Conservation (phyloP, 2,888 invertebrate genomes). For the Rhimphoctona megacephalus region DNA sequence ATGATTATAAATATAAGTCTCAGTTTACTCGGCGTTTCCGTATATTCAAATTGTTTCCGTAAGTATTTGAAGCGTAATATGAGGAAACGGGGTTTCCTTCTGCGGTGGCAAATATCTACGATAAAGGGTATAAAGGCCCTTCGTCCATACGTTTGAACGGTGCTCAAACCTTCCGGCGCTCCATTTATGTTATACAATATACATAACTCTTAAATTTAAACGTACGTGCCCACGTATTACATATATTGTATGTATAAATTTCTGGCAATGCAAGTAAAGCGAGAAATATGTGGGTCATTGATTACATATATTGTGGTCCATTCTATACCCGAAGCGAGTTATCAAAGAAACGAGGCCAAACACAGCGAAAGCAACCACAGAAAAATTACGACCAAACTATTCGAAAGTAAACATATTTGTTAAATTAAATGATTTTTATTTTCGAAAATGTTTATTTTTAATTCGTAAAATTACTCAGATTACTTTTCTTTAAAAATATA, state of each 20-base stretch:
- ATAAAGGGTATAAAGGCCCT: constrained; percentile 45
- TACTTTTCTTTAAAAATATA: neutral
- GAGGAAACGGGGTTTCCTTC: constrained; percentile 27
- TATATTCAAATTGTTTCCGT: constrained; percentile 68
- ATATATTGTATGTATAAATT: constrained; percentile 30
- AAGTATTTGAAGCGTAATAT: constrained; percentile 50
- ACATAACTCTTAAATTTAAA: constrained; percentile 11
- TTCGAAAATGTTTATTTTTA: neutral
- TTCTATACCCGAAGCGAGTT: constrained; percentile 6
- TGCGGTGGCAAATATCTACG: constrained; percentile 39
- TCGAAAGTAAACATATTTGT: neutral
- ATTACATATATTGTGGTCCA: constrained; percentile 48
- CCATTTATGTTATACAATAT: constrained; percentile 18
- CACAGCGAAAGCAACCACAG: constrained; percentile 1
- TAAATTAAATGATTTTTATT: neutral
- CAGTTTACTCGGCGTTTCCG: constrained; percentile 36
- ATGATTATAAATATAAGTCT: constrained; percentile 49
- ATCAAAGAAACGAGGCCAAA: constrained; percentile 60
- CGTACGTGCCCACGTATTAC: neutral
- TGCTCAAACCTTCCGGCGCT: neutral
- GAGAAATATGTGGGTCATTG: constrained; percentile 70
- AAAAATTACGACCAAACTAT: neutral
- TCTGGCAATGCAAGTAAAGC: constrained; percentile 59
- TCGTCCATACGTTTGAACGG: constrained; percentile 33
- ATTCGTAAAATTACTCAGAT: neutral